Evolutionary conservation across 2,113 vertebrate species (phyloP).

Genomic region (Dromiciops gliroides): DNA sequence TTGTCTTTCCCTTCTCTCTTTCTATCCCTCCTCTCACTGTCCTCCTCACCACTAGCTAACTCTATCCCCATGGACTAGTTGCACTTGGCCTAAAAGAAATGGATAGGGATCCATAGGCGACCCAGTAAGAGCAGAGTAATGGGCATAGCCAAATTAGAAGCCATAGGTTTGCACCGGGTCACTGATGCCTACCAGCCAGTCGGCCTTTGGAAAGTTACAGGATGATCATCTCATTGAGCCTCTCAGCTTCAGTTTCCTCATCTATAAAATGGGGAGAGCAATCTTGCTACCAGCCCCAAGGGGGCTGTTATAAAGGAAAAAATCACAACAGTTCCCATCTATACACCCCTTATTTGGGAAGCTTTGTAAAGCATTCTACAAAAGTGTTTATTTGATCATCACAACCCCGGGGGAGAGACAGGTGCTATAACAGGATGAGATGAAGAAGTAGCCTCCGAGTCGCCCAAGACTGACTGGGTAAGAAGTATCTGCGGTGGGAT

Average conservation of each 20-base stretch:
- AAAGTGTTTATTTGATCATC: background rate
- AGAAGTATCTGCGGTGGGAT: background rate
- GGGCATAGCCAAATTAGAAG: background rate
- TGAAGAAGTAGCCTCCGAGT: background rate
- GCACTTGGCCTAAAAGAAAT: background rate
- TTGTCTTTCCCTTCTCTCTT: background rate
- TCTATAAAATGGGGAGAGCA: background rate
- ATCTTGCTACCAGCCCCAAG: background rate
- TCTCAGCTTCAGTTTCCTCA: background rate
- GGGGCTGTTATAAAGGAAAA: background rate
- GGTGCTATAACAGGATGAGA: background rate
- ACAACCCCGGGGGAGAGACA: background rate
- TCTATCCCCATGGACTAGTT: background rate
- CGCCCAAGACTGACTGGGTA: background rate
- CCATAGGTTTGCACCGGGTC: background rate
- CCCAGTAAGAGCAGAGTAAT: background rate
- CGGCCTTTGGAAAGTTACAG: background rate
- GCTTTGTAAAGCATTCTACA: background rate
- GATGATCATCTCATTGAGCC: background rate
- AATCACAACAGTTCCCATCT: background rate
- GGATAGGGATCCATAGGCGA: background rate
- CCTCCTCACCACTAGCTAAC: background rate
- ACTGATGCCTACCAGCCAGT: background rate
- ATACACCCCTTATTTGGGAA: background rate
- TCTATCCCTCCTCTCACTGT: background rate